Conservation (phyloP, 37 sponge, comb jelly and placozoan species). For the Chondrilla cf. caribensis region DNA sequence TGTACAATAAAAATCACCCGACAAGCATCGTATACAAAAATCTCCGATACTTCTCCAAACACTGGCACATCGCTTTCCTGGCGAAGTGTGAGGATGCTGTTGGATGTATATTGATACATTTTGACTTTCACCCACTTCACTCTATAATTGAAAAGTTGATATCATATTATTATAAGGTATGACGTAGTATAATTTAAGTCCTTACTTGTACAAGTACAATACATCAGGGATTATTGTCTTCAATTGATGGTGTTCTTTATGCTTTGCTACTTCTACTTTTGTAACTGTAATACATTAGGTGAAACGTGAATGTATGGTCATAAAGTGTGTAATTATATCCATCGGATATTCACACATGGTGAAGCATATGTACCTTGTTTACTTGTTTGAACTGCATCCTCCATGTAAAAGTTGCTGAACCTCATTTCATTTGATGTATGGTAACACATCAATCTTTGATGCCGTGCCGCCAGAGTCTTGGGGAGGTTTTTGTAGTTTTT, state of each 20-base stretch:
- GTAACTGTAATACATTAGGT: background rate
- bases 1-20: background rate
- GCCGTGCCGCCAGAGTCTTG: slow-evolving; percentile 45
- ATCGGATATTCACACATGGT: background rate
- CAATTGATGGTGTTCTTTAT: background rate
- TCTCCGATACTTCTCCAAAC: background rate
- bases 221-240: background rate
- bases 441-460: slow-evolving; percentile 46
- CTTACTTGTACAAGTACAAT: background rate
- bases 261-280: background rate
- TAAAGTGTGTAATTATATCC: no score
- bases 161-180: background rate
- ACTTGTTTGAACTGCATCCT: background rate
- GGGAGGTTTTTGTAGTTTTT: slow-evolving; percentile 42
- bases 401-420: background rate
- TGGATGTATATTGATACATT: background rate
- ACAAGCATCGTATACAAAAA: background rate
- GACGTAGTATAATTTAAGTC: background rate
- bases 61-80: background rate
- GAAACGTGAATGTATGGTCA: background rate
- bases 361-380: background rate
- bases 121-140: background rate
- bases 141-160: background rate
- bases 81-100: background rate
- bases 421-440: background rate